Evolutionary conservation across 2,113 vertebrate genomes (phyloP), one percentile per base, ranked within the genome.

Genomic region (Xenopus laevis): DNA sequence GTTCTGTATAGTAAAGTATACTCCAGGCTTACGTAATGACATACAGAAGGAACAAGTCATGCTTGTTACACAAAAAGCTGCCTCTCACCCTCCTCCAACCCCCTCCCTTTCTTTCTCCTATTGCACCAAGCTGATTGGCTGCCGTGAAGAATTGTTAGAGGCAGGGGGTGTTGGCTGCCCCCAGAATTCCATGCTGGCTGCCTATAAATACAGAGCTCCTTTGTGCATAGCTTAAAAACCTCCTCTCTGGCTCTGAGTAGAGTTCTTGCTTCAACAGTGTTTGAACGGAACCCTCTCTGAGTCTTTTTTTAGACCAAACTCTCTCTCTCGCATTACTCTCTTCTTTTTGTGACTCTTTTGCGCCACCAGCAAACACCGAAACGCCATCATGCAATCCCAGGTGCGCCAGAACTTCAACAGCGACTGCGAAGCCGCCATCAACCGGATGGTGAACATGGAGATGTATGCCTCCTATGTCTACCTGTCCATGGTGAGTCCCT

Each of bases 401-500:
- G 85, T 95, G 27, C 91, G 93, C 68, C 93, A 94, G 86, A 95
- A 95, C 86, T 94, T 88, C 80, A 87, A 94, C 80, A 84, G 85
- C 0, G 92, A 95, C 27, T 88, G 84, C 1, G 93, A 95, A 71
- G 87, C 82, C 47, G 89, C 90, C 52, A 65, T 94, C 68, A 94
- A 95, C 80, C 79, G 83, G 4, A 93, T 94, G 89, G 78, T 94
- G 16, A 95, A 95, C 83, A 80, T 93, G 81, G 92, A 95, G 87
- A 79, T 95, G 20, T 89, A 82, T 0, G 92, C 93, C 0, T 93
- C 91, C 6, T 95, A 94, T 68, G 90, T 84, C 63, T 94, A 94
- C 84, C 82, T 90, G 2, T 93, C 93, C 0, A 94, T 96, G 94
- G 91, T 89, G 55, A 89, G 88, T 71, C 17, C 4, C 15, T n/a